Conservation (phyloP, 2,888 invertebrate genomes). For the Bellardia bayeri region DNA sequence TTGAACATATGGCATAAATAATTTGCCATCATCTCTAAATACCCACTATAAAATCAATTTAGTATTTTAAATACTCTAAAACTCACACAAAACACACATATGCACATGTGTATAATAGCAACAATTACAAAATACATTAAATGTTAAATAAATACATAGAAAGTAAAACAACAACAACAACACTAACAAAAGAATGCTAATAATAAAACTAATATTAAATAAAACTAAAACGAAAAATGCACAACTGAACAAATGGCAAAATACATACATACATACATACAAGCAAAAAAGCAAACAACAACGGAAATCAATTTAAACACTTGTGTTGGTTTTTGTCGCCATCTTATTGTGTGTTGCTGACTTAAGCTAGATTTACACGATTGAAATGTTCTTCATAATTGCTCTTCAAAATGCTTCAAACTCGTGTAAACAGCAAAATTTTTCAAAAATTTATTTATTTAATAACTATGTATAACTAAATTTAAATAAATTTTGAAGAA, state of each 20-base stretch:
- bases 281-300: constrained; percentile 49
- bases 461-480: too few relatives aligned
- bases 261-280: constrained; percentile 17
- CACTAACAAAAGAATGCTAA: constrained; percentile 1
- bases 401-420: too few relatives aligned
- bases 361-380: too few relatives aligned
- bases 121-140: constrained; percentile 33
- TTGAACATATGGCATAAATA: constrained; percentile 72
- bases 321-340: constrained; percentile 29
- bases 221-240: constrained; percentile 43
- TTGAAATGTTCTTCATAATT: too few relatives aligned
- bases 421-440: too few relatives aligned
- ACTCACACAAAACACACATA: not conserved
- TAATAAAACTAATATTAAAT: constrained; percentile 54
- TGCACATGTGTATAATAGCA: not conserved
- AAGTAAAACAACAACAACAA: not conserved
- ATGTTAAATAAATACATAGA: constrained; percentile 33
- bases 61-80: constrained; percentile 60
- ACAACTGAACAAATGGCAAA: constrained; percentile 32
- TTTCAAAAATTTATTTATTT: too few relatives aligned
- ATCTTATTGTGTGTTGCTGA: not conserved
- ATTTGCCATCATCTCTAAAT: constrained; percentile 65
- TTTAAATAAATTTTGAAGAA: too few relatives aligned
- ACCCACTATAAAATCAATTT: constrained; percentile 66
- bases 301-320: constrained; percentile 63